phyloP scores from a whole-genome alignment of 2,888 invertebrate genomes.

The Petrophora chlorosata region DNA sequence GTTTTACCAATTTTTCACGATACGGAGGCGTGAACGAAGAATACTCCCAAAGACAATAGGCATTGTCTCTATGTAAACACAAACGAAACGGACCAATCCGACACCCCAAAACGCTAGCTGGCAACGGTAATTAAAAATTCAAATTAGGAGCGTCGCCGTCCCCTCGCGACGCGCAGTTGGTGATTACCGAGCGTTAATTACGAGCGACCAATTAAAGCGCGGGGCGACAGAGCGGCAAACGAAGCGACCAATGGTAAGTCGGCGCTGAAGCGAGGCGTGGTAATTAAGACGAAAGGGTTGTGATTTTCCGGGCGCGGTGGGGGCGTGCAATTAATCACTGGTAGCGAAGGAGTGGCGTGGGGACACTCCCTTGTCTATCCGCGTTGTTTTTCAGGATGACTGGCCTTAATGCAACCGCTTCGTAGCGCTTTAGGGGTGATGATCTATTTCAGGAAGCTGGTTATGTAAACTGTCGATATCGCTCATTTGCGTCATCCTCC shows the following conservation, averaged over 20 bases:
- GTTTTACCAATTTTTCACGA: no score
- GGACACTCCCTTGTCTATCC: slow-evolving; percentile 52
- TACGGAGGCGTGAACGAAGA: slow-evolving; percentile 31
- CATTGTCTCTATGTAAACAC: slow-evolving; percentile 65
- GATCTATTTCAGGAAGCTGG: slow-evolving; percentile 22
- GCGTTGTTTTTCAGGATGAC: slow-evolving; percentile 42
- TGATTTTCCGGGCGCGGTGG: slow-evolving; percentile 70
- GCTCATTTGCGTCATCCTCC: slow-evolving; percentile 11
- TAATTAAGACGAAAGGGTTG: slow-evolving; percentile 83
- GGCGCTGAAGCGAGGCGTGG: slow-evolving; percentile 77
- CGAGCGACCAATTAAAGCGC: slow-evolving; percentile 77
- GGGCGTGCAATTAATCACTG: slow-evolving; percentile 74
- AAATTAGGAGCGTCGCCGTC: slow-evolving; percentile 74
- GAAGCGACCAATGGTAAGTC: slow-evolving; percentile 65
- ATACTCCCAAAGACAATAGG: slow-evolving; percentile 65
- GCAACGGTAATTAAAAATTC: slow-evolving; percentile 77
- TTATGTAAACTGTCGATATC: slow-evolving; percentile 1
- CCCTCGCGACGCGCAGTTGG: slow-evolving; percentile 72
- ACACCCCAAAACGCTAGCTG: slow-evolving; percentile 42
- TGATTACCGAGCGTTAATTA: slow-evolving; percentile 80
- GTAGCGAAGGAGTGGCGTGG: slow-evolving; percentile 51
- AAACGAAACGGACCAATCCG: slow-evolving; percentile 65
- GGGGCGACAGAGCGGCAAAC: slow-evolving; percentile 63
- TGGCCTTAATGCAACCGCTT: slow-evolving; percentile 32
- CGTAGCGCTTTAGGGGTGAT: no score